Base-by-base conservation (phyloP, 2,888 invertebrate genomes). In the Nemapogon koenigi region DNA sequence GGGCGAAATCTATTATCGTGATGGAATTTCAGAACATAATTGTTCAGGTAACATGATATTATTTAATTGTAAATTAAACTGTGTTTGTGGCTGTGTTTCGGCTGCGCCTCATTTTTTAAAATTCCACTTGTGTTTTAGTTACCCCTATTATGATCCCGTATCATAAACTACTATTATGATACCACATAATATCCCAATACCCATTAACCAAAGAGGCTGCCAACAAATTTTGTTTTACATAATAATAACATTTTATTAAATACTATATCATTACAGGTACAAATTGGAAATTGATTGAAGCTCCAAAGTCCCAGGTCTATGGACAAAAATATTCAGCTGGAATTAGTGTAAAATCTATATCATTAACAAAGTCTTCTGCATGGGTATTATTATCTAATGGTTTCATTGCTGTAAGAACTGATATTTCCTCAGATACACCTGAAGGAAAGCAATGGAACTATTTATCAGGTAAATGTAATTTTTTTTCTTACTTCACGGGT, bases 371-470 rank as follows among this genome's bases (percentile, higher is more conserved):
- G 16, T 73, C 81, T 16, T 84, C 88, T 1, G 88, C 94, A 4
- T 94, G 94, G 93, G 91, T 88, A 0, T 62, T 94, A 17, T 90
- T 94, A 49, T 81, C 83, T 15, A 83, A 82, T 45, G 89, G 90
- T 18, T 81, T 83, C 40, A 62, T 95, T 39, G 89, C 88, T 49
- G 87, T 92, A 6, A 84, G 95, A 38, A 87, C 87, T 41, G 90
- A 90, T 55, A 84, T 94, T 35, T 87, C 88, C 2, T 69, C 81
- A 19, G 82, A 86, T 19, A 89, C 88, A 50, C 92, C 89, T 1
- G 91, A 90, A 58, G 95, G 95, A 17, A 89, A 89, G 16, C 85
- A 89, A 53, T 95, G 95, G 95, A 89, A 70, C 53, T 89, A 64
- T 82, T 84, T 57, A 47, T 52, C 71, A 62, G 76, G 76, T 75